These are phyloP conservation scores for Noctuana brunneofusca DNA, from an alignment of 2,888 invertebrate genomes.

Conservation along the genomic window DNA sequence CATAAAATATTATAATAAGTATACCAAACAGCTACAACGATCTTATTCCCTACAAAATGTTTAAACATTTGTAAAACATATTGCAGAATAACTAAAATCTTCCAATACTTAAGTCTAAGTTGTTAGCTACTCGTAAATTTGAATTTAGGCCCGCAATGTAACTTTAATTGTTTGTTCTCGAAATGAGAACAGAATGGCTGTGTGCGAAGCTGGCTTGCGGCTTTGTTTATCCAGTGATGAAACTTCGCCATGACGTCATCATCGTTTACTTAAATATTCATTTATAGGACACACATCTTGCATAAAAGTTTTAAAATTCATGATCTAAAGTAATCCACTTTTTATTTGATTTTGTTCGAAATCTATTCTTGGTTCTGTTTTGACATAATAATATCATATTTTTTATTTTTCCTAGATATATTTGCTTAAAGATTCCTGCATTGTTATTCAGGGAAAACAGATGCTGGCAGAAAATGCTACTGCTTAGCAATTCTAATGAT, in stretches of 20 bases:
- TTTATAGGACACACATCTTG: slow-evolving; percentile 26
- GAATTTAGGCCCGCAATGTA: slow-evolving; percentile 28
- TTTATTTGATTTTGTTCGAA: no score
- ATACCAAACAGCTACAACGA: no score
- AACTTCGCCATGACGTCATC: slow-evolving; percentile 66
- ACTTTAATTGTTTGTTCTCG: slow-evolving; percentile 56
- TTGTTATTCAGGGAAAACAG: slow-evolving; percentile 7
- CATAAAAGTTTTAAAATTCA: background rate
- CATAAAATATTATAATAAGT: no score
- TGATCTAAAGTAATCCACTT: no score
- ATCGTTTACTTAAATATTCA: slow-evolving; percentile 31
- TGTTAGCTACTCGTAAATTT: slow-evolving; percentile 28
- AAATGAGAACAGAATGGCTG: slow-evolving; percentile 66
- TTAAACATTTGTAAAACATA: background rate
- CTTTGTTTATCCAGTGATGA: slow-evolving; percentile 72
- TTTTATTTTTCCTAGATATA: background rate
- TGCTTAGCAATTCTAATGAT: slow-evolving; percentile 24
- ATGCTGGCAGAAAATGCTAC: slow-evolving; percentile 12
- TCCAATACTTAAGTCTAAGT: slow-evolving; percentile 2
- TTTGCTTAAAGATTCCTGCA: slow-evolving; percentile 6
- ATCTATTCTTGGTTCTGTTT: background rate
- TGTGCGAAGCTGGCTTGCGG: slow-evolving; percentile 51
- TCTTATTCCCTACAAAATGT: no score
- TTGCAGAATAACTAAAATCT: background rate
- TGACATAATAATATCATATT: background rate